A percentile compares a stretch with the other conserved stretches of the same genome.
These are phyloP conservation scores for Nomada fucata DNA, from an alignment of 2,888 invertebrate genomes.

Conservation along the genomic window DNA sequence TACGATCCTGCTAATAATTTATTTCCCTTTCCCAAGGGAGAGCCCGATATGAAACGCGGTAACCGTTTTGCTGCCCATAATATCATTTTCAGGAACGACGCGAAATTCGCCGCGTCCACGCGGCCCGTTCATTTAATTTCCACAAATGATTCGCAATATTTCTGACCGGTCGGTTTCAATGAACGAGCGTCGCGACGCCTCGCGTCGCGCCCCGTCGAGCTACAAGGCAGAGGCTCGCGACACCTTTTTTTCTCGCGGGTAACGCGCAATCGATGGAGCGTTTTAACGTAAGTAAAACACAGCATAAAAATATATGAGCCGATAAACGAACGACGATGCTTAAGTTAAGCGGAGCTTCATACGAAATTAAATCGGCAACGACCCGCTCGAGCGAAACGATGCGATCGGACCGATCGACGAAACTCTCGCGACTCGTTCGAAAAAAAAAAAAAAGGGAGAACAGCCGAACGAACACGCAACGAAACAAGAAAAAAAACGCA, in stretches of 20 bases:
- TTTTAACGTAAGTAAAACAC: slow-evolving; percentile 28
- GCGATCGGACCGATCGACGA: slow-evolving; percentile 10
- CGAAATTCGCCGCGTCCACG: not conserved
- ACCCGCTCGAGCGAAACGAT: slow-evolving; percentile 14
- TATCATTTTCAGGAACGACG: not conserved
- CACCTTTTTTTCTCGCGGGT: not conserved
- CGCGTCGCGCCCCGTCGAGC: not conserved
- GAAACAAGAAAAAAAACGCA: no score
- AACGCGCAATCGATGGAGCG: slow-evolving; percentile 37
- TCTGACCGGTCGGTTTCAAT: not conserved
- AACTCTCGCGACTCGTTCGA: no score
- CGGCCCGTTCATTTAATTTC: not conserved
- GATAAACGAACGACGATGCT: slow-evolving; percentile 41
- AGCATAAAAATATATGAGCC: slow-evolving; percentile 43
- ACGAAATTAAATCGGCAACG: slow-evolving; percentile 40
- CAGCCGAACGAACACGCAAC: not conserved
- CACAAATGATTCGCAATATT: not conserved
- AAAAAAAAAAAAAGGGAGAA: not conserved
- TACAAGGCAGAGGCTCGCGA: slow-evolving; percentile 3
- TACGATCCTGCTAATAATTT: not conserved
- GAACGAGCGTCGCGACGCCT: not conserved
- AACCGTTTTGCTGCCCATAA: not conserved
- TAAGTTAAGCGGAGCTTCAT: slow-evolving; percentile 27
- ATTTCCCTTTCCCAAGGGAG: not conserved
- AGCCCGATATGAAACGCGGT: not conserved